Conservation (phyloP, 2,888 invertebrate genomes). For the Diarsia mendica region DNA sequence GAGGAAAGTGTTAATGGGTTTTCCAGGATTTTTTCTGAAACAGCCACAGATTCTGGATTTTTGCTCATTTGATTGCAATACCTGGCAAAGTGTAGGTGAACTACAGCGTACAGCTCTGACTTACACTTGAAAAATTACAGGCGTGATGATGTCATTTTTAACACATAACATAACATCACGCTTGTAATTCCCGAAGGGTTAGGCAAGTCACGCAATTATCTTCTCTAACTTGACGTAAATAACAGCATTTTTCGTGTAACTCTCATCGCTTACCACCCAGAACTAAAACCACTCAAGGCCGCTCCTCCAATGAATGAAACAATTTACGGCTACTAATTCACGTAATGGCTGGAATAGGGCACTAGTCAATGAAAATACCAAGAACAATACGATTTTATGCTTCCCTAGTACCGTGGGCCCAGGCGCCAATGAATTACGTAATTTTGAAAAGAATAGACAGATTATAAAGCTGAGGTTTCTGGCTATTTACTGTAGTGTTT, state of each 20-base stretch:
- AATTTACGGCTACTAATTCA: slow-evolving; percentile 81
- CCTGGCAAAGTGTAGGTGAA: no score
- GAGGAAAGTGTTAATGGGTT: no score
- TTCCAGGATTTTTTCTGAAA: no score
- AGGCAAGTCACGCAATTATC: no score
- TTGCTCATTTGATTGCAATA: no score
- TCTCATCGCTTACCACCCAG: not conserved
- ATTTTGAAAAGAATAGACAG: slow-evolving; percentile 53
- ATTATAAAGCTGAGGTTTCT: slow-evolving; percentile 36
- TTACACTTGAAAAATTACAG: no score
- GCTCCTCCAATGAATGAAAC: slow-evolving; percentile 74
- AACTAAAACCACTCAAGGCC: slow-evolving; percentile 26
- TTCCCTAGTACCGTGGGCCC: slow-evolving; percentile 66
- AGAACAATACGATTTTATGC: slow-evolving; percentile 75
- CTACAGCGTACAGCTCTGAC: no score
- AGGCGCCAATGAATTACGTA: slow-evolving; percentile 76
- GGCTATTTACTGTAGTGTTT: slow-evolving; percentile 24
- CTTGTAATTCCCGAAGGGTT: not conserved
- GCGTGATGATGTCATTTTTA: not conserved
- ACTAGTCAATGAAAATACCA: slow-evolving; percentile 76
- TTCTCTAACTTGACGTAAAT: not conserved
- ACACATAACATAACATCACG: no score
- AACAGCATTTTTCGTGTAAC: not conserved
- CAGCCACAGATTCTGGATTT: no score
- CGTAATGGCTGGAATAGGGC: slow-evolving; percentile 72